Conservation (phyloP, 2,113 vertebrate genomes). For the Sinocyclocheilus anophthalmus region DNA sequence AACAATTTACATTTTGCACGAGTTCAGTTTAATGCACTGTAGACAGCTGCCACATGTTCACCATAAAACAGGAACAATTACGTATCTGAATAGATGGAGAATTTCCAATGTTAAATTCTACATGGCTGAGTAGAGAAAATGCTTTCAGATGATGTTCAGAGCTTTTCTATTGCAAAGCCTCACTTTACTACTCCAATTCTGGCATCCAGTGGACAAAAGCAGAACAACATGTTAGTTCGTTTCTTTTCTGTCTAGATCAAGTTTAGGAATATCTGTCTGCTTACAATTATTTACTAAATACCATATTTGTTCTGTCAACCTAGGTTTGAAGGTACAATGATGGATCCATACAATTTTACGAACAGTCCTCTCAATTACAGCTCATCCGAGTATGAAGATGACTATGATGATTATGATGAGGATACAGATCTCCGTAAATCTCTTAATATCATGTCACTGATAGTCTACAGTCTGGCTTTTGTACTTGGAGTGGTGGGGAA, state of each 20-base stretch:
- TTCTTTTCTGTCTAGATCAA: neutral
- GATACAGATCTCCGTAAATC: conserved; percentile 66
- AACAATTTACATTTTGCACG: neutral
- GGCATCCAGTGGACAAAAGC: conserved; percentile 55
- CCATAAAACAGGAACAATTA: neutral
- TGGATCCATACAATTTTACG: conserved; percentile 56
- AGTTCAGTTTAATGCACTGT: neutral
- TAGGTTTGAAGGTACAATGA: conserved; percentile 67
- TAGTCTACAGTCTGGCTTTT: conserved; percentile 78
- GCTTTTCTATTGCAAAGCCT: neutral
- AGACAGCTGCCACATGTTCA: neutral
- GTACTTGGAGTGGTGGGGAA: conserved; percentile 82
- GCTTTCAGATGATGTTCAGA: neutral
- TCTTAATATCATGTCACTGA: conserved; percentile 69
- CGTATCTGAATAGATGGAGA: neutral
- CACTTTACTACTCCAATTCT: neutral
- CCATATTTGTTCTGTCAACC: conserved; percentile 27
- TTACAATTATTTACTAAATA: conserved; percentile 4
- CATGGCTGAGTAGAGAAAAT: neutral
- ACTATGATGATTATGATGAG: conserved; percentile 63
- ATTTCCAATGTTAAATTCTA: neutral
- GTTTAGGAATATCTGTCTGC: neutral
- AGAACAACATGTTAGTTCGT: conserved; percentile 24
- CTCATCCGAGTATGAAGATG: conserved; percentile 54
- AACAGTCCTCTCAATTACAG: conserved; percentile 33